A percentile compares a stretch with the other conserved stretches of the same genome.
These are phyloP conservation scores for Erebia palarica DNA, from an alignment of 2,888 invertebrate species.

Conservation along the genomic window DNA sequence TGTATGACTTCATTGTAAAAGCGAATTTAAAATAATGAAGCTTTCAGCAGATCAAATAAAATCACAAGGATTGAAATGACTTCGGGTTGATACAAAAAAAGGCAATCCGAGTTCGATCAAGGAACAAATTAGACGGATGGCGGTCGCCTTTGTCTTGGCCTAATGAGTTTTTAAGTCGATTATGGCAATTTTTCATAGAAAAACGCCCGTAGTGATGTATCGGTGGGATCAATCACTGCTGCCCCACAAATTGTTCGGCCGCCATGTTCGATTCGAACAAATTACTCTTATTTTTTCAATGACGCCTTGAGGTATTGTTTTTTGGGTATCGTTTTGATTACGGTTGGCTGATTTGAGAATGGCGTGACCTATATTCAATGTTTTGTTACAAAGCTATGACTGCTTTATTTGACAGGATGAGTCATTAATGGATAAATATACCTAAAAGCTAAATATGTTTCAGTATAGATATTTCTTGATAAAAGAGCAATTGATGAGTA, in stretches of 20 bases:
- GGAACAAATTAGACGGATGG: conserved; percentile 79
- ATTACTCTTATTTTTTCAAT: conserved; percentile 36
- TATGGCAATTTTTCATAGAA: conserved; percentile 83
- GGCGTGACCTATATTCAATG: conserved; percentile 10
- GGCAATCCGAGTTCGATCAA: conserved; percentile 77
- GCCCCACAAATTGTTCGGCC: conserved; percentile 70
- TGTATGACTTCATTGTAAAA: too few species aligned
- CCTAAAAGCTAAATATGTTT: too few species aligned
- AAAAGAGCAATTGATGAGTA: too few species aligned
- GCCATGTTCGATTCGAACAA: conserved; percentile 59
- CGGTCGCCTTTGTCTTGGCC: conserved; percentile 80
- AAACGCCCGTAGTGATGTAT: conserved; percentile 82
- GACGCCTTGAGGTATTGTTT: conserved; percentile 14
- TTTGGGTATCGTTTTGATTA: background rate
- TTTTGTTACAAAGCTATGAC: background rate
- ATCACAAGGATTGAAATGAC: conserved; percentile 45
- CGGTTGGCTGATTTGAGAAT: conserved; percentile 7
- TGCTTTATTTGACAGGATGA: too few species aligned
- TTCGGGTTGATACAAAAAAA: conserved; percentile 62
- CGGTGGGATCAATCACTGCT: conserved; percentile 80
- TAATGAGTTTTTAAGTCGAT: conserved; percentile 83
- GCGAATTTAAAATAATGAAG: too few species aligned
- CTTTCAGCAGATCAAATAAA: conserved; percentile 3
- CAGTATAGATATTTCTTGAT: too few species aligned
- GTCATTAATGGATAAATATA: too few species aligned